A percentile compares a stretch with the other conserved stretches of the same genome.
These are phyloP conservation scores for Drosophila paranaensis DNA, from an alignment of 2,888 invertebrate species.

Conservation along the genomic window DNA sequence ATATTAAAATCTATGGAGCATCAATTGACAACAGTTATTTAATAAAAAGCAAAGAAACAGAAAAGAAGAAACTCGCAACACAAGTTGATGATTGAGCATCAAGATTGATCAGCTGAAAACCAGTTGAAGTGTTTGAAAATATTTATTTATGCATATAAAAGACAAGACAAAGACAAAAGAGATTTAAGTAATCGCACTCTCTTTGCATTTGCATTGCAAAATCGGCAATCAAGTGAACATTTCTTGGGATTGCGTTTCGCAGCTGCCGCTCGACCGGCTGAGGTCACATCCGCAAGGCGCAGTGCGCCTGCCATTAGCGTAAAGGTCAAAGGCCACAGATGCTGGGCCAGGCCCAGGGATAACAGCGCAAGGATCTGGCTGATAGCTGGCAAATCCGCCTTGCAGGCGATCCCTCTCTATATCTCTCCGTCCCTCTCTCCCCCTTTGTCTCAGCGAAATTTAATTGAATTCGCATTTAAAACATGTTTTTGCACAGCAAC, in stretches of 20 bases:
- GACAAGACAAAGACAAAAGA: not conserved
- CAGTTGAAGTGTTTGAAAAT: slow-evolving; percentile 5
- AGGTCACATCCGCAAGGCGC: slow-evolving; percentile 1
- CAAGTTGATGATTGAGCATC: not conserved
- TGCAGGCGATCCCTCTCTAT: slow-evolving; percentile 6
- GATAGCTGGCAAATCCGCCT: slow-evolving; percentile 13
- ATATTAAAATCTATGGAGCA: not conserved
- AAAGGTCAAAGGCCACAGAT: slow-evolving; percentile 35
- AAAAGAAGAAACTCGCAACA: not conserved
- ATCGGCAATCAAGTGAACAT: slow-evolving; percentile 3
- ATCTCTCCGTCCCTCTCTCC: not conserved
- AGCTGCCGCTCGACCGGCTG: not conserved
- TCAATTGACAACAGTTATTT: not conserved
- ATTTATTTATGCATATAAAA: slow-evolving; percentile 1
- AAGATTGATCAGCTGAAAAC: slow-evolving; percentile 1
- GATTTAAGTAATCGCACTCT: slow-evolving; percentile 8
- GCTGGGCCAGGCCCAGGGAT: slow-evolving; percentile 44
- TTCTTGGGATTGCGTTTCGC: slow-evolving; percentile 11
- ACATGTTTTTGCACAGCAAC: slow-evolving; percentile 42
- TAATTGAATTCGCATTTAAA: slow-evolving; percentile 74
- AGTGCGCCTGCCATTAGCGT: slow-evolving; percentile 52
- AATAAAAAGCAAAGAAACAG: not conserved
- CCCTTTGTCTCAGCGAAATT: slow-evolving; percentile 30
- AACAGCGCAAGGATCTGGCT: slow-evolving; percentile 3
- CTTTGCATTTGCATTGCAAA: slow-evolving; percentile 5